Evolutionary conservation across 2,797 vertebrate species (phyloP), one percentile per base, ranked within the genome.

Genomic region (Lepilemur ruficaudatus): DNA sequence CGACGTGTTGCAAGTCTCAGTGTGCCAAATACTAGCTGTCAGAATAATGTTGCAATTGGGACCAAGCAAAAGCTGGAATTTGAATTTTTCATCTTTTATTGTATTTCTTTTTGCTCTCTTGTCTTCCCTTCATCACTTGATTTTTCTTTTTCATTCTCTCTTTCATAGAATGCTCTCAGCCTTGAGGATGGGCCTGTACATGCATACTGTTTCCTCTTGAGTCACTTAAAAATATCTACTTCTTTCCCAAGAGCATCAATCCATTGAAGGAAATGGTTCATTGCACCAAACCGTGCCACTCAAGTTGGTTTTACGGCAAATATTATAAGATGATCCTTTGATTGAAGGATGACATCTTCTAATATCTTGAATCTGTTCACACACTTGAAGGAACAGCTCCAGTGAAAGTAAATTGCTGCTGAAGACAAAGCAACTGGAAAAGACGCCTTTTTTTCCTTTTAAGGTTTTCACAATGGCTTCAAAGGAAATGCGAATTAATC

Each of bases 151-250:
- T 83, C 35, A 59, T 48, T 83, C 5, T 73, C 5, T 90, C 89
- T 96, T 96, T 96, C 85, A 69, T 4, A 38, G 18, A 79, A 32
- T 23, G 82, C 20, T 84, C 30, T 72, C 25, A 20, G 18, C 38
- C 35, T 89, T 88, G 63, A 79, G 28, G 63, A 85, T 5, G 3
- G 52, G 48, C 41, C 91, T 28, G 6, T 83, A 86, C 43, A 81
- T 20, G 48, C 69, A 80, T 2, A 4, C 28, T 18, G 72, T 25
- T 28, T 7, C 48, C 57, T 87, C 69, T 30, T 20, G 32, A 91
- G 38, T 93, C 50, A 83, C 86, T 98, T 81, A 79, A 97, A 96
- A 97, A 63, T 5, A 93, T 89, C 85, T 92, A 92, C 35, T 55
- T 52, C 48, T 89, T 89, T 87, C 50, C 87, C 15, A 67, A 84